Conservation (phyloP, 2,888 invertebrate species). For the Himalopsyche kuldschensis region DNA sequence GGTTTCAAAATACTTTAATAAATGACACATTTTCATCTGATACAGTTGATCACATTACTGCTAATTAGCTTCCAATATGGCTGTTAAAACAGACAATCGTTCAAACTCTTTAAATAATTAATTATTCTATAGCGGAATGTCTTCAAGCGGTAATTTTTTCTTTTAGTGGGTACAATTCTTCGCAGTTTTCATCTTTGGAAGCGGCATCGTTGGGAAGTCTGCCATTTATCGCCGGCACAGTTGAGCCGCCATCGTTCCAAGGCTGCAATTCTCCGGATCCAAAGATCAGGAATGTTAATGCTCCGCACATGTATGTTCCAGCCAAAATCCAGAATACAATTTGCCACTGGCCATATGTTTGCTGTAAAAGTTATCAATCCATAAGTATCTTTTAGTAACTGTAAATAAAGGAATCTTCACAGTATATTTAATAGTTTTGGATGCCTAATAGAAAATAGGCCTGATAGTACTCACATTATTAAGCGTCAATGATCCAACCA, state of each 20-base stretch:
- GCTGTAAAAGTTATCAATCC: constrained; percentile 50
- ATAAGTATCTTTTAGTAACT: neutral
- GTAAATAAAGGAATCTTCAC: neutral
- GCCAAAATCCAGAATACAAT: constrained; percentile 81
- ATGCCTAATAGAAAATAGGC: neutral
- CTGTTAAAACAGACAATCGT: neutral
- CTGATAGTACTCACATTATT: constrained; percentile 62
- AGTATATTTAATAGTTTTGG: too few relatives aligned
- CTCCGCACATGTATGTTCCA: constrained; percentile 69
- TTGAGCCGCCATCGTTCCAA: constrained; percentile 48
- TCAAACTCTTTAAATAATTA: neutral
- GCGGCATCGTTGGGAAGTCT: neutral
- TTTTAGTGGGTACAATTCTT: constrained; percentile 51
- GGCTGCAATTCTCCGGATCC: constrained; percentile 68
- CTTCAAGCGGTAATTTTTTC: constrained; percentile 44
- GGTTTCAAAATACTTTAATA: neutral
- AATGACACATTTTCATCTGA: neutral
- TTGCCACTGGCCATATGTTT: constrained; percentile 77
- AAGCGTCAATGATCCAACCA: constrained; percentile 77
- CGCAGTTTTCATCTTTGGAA: constrained; percentile 38
- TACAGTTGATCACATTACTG: neutral
- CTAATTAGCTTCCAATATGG: neutral
- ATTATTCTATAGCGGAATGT: constrained; percentile 15
- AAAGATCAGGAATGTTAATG: constrained; percentile 63
- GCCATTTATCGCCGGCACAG: neutral